Evolutionary conservation across 2,113 vertebrate species (phyloP), one percentile per base, ranked within the genome.

Genomic region (Callipepla squamata): DNA sequence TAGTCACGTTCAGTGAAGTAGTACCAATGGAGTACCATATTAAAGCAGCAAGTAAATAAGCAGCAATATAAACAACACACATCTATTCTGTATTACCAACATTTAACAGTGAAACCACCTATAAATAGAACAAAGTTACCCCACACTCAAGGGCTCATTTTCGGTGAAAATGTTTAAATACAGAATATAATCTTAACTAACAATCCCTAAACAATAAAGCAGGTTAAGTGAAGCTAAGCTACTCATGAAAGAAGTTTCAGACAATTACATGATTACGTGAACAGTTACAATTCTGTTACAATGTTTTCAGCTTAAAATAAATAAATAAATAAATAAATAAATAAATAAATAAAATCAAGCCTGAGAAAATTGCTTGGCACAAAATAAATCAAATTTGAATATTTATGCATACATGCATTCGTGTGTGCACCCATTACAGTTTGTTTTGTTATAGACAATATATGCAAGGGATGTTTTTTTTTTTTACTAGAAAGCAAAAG

Each of bases 401-500:
- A 20, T 30, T 7, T 42, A 17, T 13, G 17, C 30, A 57, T 19
- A 26, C 5, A 1, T 57, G 9, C 30, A 11, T 25, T 11, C 8
- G 26, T 25, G 11, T 14, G 36, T 11, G 13, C 30, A 38, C 14
- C 26, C 2, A 1, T 1, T 42, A 18, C 21, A 69, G 38, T 5
- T 75, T 30, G 12, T 17, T 18, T 75, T 0, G 6, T 11, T 55
- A 18, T 1, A 7, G 6, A 65, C 6, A 15, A 61, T 15, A 1
- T 55, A 12, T 3, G 6, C 20, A 53, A 67, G 58, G 26, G 13
- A 23, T 25, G 18, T 69, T 15, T 14, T 30, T 13, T 25, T 21
- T 69, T 13, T 14, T 30, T 13, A 5, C 19, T 59, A 38, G 85
- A 85, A 61, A 14, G 7, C 4, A 65, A 74, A 62, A 53, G 16